phyloP scores from a whole-genome alignment of 2,888 invertebrate genomes.

The Orchesella flavescens region DNA sequence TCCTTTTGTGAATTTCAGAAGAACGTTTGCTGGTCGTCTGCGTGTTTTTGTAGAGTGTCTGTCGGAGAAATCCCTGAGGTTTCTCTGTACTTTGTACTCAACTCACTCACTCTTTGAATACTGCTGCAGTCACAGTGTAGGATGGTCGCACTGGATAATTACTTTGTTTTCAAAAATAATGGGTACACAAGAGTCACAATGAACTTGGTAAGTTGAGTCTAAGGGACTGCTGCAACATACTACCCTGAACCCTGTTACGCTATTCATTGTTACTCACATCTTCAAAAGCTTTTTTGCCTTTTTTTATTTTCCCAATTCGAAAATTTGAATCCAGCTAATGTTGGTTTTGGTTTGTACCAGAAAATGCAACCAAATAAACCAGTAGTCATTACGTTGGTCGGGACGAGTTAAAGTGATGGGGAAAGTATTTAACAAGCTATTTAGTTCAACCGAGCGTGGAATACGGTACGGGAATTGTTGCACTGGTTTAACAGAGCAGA shows the following conservation, averaged over 20 bases:
- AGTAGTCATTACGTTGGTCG: neutral
- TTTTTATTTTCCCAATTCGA: neutral
- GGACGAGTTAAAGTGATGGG: neutral
- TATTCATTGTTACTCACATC: no score
- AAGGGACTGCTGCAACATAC: no score
- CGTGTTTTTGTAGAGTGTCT: neutral
- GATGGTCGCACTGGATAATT: constrained; percentile 5
- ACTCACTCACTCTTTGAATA: neutral
- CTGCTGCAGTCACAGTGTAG: neutral
- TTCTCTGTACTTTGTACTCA: neutral
- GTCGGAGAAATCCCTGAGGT: neutral
- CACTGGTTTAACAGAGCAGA: neutral
- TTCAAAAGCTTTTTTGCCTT: neutral
- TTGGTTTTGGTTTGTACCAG: neutral
- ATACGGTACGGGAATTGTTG: neutral
- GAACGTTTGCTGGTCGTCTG: neutral
- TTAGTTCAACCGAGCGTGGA: constrained; percentile 12
- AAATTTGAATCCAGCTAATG: neutral
- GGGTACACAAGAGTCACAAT: neutral
- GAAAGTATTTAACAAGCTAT: constrained; percentile 29
- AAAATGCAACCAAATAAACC: neutral
- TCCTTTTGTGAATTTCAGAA: no score
- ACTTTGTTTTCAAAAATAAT: constrained; percentile 7
- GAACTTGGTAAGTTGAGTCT: no score
- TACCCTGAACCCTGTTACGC: no score